phyloP scores from a whole-genome alignment of 2,113 vertebrate species.

The Varanus salvator region DNA sequence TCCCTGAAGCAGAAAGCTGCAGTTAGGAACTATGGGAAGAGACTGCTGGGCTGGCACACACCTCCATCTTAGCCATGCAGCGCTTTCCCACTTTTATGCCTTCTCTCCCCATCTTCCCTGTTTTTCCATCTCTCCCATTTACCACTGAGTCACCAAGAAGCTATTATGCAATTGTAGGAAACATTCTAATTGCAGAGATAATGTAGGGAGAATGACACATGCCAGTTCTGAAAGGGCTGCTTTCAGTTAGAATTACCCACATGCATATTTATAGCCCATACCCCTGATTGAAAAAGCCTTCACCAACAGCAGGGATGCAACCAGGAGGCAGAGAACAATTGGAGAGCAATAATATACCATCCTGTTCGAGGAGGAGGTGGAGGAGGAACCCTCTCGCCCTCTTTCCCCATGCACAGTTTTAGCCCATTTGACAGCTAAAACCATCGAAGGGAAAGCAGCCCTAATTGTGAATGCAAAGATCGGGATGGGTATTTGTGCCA shows the following conservation, averaged over 20 bases:
- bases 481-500: neutral
- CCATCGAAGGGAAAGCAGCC: neutral
- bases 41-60: neutral
- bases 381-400: neutral
- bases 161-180: conserved; percentile 30
- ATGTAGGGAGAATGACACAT: conserved; percentile 12
- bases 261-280: neutral
- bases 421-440: neutral
- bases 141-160: conserved; percentile 3
- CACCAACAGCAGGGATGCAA: conserved; percentile 27
- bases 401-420: rapidly evolving
- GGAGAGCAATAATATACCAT: neutral
- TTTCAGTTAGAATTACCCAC: neutral
- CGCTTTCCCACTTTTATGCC: neutral
- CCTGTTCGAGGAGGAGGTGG: neutral
- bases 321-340: conserved; percentile 13
- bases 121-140: neutral
- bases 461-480: neutral
- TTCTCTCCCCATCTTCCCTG: neutral
- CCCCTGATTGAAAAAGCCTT: neutral
- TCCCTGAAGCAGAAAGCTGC: neutral
- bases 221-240: neutral
- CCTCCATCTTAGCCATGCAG: neutral
- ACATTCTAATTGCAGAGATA: conserved; percentile 24
- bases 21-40: neutral